Percentiles rank a stretch among this genome's conserved stretches.
Conservation (phyloP, 2,113 vertebrate genomes). For the Paracanthobrama guichenoti region DNA sequence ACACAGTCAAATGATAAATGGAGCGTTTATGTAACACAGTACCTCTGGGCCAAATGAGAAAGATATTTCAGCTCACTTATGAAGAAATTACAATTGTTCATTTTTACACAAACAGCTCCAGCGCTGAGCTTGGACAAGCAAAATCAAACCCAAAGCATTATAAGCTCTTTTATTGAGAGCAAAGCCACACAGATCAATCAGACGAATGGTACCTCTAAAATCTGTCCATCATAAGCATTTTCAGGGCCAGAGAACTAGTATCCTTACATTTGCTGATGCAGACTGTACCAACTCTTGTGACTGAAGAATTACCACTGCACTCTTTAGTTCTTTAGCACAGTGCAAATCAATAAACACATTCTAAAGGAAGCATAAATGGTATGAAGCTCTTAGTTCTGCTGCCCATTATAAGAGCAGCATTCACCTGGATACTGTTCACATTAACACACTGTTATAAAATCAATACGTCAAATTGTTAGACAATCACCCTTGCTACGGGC, state of each 20-base stretch:
- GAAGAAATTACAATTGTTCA: slow-evolving; percentile 22
- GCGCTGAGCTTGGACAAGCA: not conserved
- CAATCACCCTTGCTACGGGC: not conserved
- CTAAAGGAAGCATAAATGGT: slow-evolving; percentile 17
- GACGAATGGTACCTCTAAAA: slow-evolving; percentile 10
- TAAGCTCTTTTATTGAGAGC: slow-evolving; percentile 15
- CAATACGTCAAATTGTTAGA: slow-evolving; percentile 5
- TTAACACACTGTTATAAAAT: not conserved
- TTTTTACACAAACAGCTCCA: not conserved
- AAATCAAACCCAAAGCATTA: slow-evolving; percentile 5
- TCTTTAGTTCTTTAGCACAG: not conserved
- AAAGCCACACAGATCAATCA: slow-evolving; percentile 23
- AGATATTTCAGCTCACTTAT: slow-evolving; percentile 8
- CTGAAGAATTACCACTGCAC: slow-evolving; percentile 9
- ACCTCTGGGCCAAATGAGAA: slow-evolving; percentile 19
- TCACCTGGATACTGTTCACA: slow-evolving; percentile 35
- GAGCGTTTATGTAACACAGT: not conserved
- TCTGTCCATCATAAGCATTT: slow-evolving; percentile 32
- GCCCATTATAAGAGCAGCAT: slow-evolving; percentile 9
- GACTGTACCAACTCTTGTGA: slow-evolving; percentile 18
- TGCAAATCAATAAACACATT: slow-evolving; percentile 44
- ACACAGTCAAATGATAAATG: not conserved
- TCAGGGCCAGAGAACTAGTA: slow-evolving; percentile 27
- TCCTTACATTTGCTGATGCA: slow-evolving; percentile 31
- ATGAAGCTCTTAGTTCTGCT: not conserved